Evolutionary conservation across 1,140 invertebrate genomes (phyloP).

Genomic region (Harpegnathos saltator): DNA sequence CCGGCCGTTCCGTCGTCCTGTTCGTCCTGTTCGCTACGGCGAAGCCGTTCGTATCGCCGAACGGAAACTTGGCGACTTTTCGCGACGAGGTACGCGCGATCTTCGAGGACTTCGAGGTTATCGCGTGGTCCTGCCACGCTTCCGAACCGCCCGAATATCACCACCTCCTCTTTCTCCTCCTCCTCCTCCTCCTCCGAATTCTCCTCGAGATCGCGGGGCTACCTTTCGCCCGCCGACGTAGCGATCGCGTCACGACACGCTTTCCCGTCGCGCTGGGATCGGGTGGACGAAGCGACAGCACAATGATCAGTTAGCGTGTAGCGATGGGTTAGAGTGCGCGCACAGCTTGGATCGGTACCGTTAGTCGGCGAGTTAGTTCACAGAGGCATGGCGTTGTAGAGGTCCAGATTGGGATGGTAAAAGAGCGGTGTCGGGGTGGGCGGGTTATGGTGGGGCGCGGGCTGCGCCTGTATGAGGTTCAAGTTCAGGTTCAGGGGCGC

Average conservation of each 20-base stretch:
- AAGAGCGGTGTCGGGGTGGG: conserved; percentile 87
- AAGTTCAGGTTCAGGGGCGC: conserved; percentile 85
- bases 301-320: conserved; percentile 80
- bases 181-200: background rate
- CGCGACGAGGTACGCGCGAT: background rate
- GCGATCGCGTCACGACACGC: conserved; percentile 14
- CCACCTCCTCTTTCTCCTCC: background rate
- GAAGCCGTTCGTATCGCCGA: background rate
- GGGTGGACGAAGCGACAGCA: conserved; percentile 65
- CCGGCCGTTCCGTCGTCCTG: background rate
- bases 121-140: background rate
- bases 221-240: background rate
- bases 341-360: conserved; percentile 72
- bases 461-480: conserved; percentile 84
- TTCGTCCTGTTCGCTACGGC: background rate
- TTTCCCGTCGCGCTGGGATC: conserved; percentile 44
- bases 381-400: conserved; percentile 92
- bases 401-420: conserved; percentile 86
- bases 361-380: conserved; percentile 87
- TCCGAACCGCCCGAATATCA: background rate
- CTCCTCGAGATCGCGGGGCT: background rate
- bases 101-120: background rate
- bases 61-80: conserved; percentile 7
- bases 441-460: conserved; percentile 84
- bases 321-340: conserved; percentile 80